These are phyloP conservation scores for Cremastinae sp. DNA, from an alignment of 2,888 invertebrate genomes.

Conservation along the genomic window DNA sequence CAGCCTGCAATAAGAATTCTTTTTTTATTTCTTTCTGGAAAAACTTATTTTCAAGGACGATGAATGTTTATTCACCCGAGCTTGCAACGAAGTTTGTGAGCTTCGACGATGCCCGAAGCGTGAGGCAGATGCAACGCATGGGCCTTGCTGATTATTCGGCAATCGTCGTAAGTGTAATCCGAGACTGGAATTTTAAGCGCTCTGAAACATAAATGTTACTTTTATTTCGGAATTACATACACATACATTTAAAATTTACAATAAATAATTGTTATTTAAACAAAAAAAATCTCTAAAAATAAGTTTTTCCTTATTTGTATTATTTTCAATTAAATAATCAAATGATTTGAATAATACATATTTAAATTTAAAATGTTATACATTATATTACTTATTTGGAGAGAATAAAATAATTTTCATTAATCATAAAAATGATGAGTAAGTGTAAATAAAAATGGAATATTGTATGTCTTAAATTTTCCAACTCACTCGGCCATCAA, in stretches of 20 bases:
- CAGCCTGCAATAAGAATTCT: conserved; percentile 65
- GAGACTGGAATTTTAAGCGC: conserved; percentile 92
- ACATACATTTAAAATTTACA: too few species aligned
- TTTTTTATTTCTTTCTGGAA: not conserved
- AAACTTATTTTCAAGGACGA: not conserved
- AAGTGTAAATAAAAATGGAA: too few species aligned
- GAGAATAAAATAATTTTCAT: too few species aligned
- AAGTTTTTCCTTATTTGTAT: conserved; percentile 6
- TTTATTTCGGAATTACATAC: not conserved
- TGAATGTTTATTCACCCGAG: conserved; percentile 84
- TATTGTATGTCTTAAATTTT: too few species aligned
- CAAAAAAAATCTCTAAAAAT: not conserved
- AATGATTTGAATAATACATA: too few species aligned
- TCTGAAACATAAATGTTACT: conserved; percentile 83
- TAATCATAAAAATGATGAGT: too few species aligned
- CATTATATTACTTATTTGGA: too few species aligned
- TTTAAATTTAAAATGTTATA: too few species aligned
- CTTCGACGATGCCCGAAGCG: conserved; percentile 88
- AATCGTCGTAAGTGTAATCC: conserved; percentile 96
- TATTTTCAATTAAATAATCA: too few species aligned
- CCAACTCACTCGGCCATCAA: conserved; percentile 93
- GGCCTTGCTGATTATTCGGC: conserved; percentile 91
- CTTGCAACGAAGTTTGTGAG: conserved; percentile 88
- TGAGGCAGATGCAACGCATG: conserved; percentile 90
- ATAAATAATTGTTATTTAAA: too few species aligned